Base-by-base conservation (phyloP, 2,888 invertebrate genomes). In the Aproaerema taeniolella region DNA sequence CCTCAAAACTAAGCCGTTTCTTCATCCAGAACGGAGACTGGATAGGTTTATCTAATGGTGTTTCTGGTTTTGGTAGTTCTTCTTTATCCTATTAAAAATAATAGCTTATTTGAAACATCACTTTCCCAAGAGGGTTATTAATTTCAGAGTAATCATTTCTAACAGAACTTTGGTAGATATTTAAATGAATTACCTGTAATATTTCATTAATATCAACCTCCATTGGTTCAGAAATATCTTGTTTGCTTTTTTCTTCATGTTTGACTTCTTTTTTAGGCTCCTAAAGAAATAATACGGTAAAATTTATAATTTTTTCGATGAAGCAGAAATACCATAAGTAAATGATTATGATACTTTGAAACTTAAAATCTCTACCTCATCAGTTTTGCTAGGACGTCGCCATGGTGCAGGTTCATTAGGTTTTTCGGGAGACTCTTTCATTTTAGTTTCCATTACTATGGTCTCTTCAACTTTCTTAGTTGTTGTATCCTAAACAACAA, bases 1-100 rank as follows among this genome's bases (percentile, higher is more conserved):
- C 71, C 69, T 70, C 69, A 42, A 58, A 50, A 26, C 52, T 51
- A 11, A 36, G 53, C 43, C 66, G 69, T 47, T 65, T 67, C 52
- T 67, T 62, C 48, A 46, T 20, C 20, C 59, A 65, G 45, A 61
- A 57, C 43, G 63, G 61, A 34, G 62, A 47, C 47, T 63, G 60
- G 52, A 48, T 47, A 12, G 55, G 54, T 54, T 54, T 59, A 17
- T 55, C 54, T 43, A 46, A 43, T 50, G 51, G 47, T 48, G 58
- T 47, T 37, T 53, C 52, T 44, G 50, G 50, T 45, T 55, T 55
- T 42, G 50, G 52, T 45, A 58, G 51, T 41, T 64, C 63, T 20
- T 67, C 64, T 20, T 51, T 41, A 41, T 56, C 67, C 69, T 70
- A 69, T 31, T 43, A 49, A 55, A 47, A 20, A 37, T 20, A 20